These are phyloP conservation scores for Mirounga angustirostris DNA, from an alignment of 2,113 vertebrate genomes.

Conservation along the genomic window DNA sequence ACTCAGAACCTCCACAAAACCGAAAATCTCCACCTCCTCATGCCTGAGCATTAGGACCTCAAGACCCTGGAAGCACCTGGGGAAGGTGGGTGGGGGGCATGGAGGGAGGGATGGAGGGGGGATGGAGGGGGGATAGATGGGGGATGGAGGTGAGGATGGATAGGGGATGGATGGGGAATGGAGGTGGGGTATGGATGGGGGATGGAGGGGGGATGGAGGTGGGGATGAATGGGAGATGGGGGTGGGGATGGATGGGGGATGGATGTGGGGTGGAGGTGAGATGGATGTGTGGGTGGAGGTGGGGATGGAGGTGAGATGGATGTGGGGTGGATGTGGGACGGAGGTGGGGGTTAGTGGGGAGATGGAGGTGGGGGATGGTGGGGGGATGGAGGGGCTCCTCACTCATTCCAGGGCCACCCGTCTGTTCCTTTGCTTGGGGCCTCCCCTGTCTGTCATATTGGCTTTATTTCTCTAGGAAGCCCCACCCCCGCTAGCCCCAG, in stretches of 20 bases:
- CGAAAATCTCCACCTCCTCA: not conserved
- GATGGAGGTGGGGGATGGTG: not conserved
- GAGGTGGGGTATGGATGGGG: too few species aligned
- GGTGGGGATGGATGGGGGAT: not conserved
- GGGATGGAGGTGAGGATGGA: too few species aligned
- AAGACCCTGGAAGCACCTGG: accelerated
- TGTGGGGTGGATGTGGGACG: not conserved
- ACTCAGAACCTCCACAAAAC: not conserved
- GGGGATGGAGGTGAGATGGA: accelerated
- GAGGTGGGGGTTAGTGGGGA: too few species aligned
- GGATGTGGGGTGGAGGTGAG: accelerated
- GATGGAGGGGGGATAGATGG: accelerated
- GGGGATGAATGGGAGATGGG: not conserved
- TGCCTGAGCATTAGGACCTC: accelerated
- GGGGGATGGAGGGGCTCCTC: accelerated
- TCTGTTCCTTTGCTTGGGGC: not conserved
- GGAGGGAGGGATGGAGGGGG: accelerated
- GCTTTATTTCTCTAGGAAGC: not conserved
- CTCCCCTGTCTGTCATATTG: not conserved
- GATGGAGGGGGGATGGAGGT: not conserved
- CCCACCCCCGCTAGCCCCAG: accelerated
- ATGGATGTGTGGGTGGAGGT: too few species aligned
- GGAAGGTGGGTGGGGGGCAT: not conserved
- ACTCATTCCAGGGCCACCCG: accelerated
- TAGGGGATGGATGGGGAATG: accelerated